Conservation (phyloP, 2,888 invertebrate species). For the Acrocyrtus sp. region DNA sequence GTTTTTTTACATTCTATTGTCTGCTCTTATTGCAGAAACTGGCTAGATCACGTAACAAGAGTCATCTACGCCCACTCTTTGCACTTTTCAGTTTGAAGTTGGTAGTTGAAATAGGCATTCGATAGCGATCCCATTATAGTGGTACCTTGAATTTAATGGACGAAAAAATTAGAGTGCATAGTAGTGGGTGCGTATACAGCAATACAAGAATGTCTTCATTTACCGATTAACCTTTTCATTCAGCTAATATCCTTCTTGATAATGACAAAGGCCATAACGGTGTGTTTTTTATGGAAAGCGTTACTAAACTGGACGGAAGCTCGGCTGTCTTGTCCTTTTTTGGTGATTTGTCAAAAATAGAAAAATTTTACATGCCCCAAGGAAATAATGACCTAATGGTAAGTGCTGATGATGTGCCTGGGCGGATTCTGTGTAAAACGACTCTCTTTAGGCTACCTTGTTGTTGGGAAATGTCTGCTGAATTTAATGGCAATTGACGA, state of each 20-base stretch:
- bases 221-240: conserved; percentile 11
- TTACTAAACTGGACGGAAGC: conserved; percentile 29
- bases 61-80: not conserved
- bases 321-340: not conserved
- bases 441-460: too few species aligned
- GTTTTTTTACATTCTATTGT: too few species aligned
- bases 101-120: not conserved
- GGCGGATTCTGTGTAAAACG: too few species aligned
- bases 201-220: not conserved
- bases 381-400: not conserved
- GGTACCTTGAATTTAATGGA: not conserved
- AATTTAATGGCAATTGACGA: too few species aligned
- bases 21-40: too few species aligned
- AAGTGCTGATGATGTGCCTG: too few species aligned
- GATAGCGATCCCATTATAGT: not conserved
- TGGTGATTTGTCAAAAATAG: not conserved
- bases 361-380: not conserved
- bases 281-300: conserved; percentile 22
- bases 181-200: not conserved
- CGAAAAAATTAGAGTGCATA: not conserved
- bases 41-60: too few species aligned
- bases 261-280: not conserved
- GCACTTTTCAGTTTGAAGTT: not conserved
- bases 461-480: too few species aligned
- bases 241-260: too few species aligned